These are phyloP conservation scores for Anaspis maculata DNA, from an alignment of 2,888 invertebrate genomes.

Conservation along the genomic window DNA sequence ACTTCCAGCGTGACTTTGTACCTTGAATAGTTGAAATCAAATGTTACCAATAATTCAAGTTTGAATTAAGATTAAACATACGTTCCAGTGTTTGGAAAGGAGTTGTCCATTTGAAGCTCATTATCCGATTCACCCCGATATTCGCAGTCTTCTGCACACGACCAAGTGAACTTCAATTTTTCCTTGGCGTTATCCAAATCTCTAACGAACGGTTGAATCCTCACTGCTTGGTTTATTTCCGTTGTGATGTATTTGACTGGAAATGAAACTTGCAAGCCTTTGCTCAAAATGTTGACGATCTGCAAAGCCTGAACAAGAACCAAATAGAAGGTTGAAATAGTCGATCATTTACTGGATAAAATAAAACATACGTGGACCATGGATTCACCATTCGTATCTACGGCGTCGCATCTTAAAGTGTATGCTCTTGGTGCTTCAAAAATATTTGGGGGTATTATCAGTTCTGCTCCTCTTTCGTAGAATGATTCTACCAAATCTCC, in stretches of 20 bases:
- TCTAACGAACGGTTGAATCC: slow-evolving; percentile 4
- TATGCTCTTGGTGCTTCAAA: slow-evolving; percentile 5
- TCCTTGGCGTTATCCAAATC: slow-evolving; percentile 10
- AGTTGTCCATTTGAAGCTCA: no score
- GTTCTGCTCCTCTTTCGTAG: slow-evolving; percentile 6
- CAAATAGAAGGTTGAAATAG: no score
- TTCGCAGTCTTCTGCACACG: slow-evolving; percentile 7
- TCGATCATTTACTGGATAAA: no score
- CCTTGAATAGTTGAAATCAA: slow-evolving; percentile 4
- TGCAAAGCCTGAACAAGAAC: slow-evolving; percentile 6
- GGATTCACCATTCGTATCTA: no score
- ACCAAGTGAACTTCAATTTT: slow-evolving; percentile 8
- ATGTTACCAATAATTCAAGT: neutral
- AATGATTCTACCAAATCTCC: slow-evolving; percentile 1
- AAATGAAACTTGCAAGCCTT: slow-evolving; percentile 8
- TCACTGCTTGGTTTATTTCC: slow-evolving; percentile 1
- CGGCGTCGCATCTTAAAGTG: slow-evolving; percentile 5
- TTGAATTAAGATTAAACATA: slow-evolving; percentile 4
- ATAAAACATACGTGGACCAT: no score
- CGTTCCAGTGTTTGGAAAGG: slow-evolving; percentile 6
- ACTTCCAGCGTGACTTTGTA: slow-evolving; percentile 10
- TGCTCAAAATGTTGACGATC: slow-evolving; percentile 6
- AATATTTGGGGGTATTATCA: slow-evolving; percentile 8
- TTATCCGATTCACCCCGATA: no score
- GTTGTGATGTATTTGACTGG: slow-evolving; percentile 6